phyloP scores from a whole-genome alignment of 2,888 invertebrate species.

The Nemoura dubitans region DNA sequence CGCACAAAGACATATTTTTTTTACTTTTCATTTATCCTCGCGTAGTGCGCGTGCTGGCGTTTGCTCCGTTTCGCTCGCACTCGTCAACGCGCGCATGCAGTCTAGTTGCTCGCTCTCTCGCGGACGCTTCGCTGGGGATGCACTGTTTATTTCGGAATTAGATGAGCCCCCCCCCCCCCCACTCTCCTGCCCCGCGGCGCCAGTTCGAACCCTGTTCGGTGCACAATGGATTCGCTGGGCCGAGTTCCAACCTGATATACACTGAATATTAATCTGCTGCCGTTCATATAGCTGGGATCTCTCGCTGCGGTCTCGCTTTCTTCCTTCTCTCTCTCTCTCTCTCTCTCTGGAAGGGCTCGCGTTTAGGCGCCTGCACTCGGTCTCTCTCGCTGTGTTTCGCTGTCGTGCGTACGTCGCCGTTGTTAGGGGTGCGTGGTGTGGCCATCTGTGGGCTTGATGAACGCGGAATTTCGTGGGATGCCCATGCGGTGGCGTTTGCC shows the following conservation, averaged over 20 bases:
- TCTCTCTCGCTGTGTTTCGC: too few relatives aligned
- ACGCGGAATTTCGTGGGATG: too few relatives aligned
- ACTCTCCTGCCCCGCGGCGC: not conserved
- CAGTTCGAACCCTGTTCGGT: not conserved
- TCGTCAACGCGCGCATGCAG: not conserved
- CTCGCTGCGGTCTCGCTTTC: not conserved
- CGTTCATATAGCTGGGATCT: not conserved
- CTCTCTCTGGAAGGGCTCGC: not conserved
- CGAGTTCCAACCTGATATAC: not conserved
- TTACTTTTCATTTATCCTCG: constrained; percentile 49
- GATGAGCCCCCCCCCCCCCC: not conserved
- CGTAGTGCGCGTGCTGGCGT: constrained; percentile 39
- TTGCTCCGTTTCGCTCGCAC: constrained; percentile 27
- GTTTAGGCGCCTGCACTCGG: too few relatives aligned
- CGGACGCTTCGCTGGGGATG: not conserved
- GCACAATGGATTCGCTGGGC: not conserved
- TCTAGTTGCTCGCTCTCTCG: not conserved
- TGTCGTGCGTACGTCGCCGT: too few relatives aligned
- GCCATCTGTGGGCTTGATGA: too few relatives aligned
- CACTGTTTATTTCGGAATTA: constrained; percentile 15
- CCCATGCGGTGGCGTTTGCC: too few relatives aligned
- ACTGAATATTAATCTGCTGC: not conserved
- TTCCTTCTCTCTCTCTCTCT: not conserved
- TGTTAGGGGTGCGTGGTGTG: too few relatives aligned
- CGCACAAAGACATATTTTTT: constrained; percentile 49